A percentile compares a stretch with the other conserved stretches of the same genome.
Conservation (phyloP, 2,888 invertebrate species). For the Coenonympha glycerion region DNA sequence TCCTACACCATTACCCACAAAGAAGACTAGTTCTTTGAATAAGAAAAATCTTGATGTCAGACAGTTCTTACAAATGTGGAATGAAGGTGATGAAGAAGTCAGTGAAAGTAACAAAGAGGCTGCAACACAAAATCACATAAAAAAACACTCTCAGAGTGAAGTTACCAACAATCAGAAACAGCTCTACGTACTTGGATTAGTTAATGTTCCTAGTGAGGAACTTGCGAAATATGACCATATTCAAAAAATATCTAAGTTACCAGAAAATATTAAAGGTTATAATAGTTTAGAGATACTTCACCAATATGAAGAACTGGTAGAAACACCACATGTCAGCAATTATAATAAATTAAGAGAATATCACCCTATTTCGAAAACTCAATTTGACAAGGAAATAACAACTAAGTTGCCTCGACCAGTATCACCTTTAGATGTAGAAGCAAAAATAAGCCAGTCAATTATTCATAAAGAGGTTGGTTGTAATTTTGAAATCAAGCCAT, state of each 20-base stretch:
- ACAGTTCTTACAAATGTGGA: slow-evolving; percentile 72
- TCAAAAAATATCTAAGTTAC: slow-evolving; percentile 69
- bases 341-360: slow-evolving; percentile 33
- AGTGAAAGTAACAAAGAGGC: slow-evolving; percentile 47
- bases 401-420: slow-evolving; percentile 46
- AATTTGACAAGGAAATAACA: slow-evolving; percentile 15
- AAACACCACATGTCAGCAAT: slow-evolving; percentile 51
- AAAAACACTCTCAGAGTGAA: slow-evolving; percentile 39
- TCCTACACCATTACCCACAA: slow-evolving; percentile 23
- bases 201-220: slow-evolving; percentile 68
- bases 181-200: slow-evolving; percentile 67
- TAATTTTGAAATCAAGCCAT: slow-evolving; percentile 73
- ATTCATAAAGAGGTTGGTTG: slow-evolving; percentile 74
- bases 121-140: slow-evolving; percentile 34
- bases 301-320: slow-evolving; percentile 69
- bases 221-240: slow-evolving; percentile 71
- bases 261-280: slow-evolving; percentile 72
- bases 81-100: slow-evolving; percentile 69
- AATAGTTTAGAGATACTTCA: slow-evolving; percentile 64
- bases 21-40: slow-evolving; percentile 41
- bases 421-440: slow-evolving; percentile 70
- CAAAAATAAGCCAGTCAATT: slow-evolving; percentile 72
- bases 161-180: slow-evolving; percentile 52
- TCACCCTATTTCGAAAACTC: slow-evolving; percentile 17
- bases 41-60: slow-evolving; percentile 62